A percentile compares a stretch with the other conserved stretches of the same genome.
phyloP scores from a whole-genome alignment of 2,113 vertebrate genomes.

The Spizaetus ornatus region DNA sequence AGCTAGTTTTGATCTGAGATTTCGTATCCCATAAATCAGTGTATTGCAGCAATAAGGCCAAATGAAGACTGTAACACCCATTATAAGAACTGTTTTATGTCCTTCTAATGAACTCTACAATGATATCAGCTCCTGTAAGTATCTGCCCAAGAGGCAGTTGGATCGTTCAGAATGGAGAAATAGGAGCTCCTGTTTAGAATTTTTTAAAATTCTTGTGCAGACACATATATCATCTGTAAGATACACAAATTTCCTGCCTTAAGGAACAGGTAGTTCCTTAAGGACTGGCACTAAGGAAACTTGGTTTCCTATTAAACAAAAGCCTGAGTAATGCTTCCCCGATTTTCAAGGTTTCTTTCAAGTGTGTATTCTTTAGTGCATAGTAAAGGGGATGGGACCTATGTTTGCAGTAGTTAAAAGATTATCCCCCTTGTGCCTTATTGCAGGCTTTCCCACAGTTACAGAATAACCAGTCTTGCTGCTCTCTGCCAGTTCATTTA shows the following conservation, averaged over 20 bases:
- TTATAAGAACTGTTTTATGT: background rate
- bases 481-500: background rate
- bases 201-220: background rate
- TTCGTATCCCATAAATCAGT: background rate
- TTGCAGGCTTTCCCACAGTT: background rate
- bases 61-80: background rate
- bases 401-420: background rate
- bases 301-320: slow-evolving; percentile 25
- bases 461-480: background rate
- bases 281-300: background rate
- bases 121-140: background rate
- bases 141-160: background rate
- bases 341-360: background rate
- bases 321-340: background rate
- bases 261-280: background rate
- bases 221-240: background rate
- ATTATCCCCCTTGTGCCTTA: background rate
- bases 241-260: background rate
- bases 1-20: background rate
- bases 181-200: background rate
- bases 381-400: background rate
- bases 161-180: background rate
- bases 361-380: background rate
- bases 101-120: background rate
- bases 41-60: background rate